phyloP scores from a whole-genome alignment of 1,140 invertebrate genomes.

The Lordiphosa collinella region DNA sequence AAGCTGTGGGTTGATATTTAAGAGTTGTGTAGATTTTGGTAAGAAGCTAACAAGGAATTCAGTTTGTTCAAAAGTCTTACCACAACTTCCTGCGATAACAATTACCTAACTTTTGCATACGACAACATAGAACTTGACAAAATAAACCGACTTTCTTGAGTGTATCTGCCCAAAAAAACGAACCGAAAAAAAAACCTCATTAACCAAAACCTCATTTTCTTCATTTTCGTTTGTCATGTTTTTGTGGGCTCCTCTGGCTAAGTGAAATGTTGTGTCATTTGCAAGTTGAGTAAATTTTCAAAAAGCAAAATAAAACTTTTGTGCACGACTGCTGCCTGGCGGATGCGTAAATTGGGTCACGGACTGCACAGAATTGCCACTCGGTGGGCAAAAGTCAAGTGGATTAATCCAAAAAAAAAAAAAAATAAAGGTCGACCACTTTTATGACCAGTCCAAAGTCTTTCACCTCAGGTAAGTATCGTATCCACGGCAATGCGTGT shows the following conservation, averaged over 20 bases:
- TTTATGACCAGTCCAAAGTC: constrained; percentile 1
- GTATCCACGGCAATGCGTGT: constrained; percentile 6
- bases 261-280: constrained; percentile 55
- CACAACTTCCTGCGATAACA: too few relatives aligned
- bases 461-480: background rate
- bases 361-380: constrained; percentile 25
- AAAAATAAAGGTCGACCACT: constrained; percentile 11
- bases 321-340: constrained; percentile 9
- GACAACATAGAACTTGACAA: too few relatives aligned
- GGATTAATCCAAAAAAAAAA: constrained; percentile 1
- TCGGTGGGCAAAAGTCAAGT: background rate
- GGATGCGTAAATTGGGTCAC: constrained; percentile 43
- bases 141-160: too few relatives aligned
- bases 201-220: constrained; percentile 28
- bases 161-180: too few relatives aligned
- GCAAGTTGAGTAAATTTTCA: constrained; percentile 37
- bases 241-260: constrained; percentile 16
- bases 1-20: too few relatives aligned
- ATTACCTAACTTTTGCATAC: too few relatives aligned
- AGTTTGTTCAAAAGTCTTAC: too few relatives aligned
- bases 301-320: background rate
- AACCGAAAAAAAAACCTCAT: constrained; percentile 22
- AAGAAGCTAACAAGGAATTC: too few relatives aligned
- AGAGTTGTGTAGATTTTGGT: too few relatives aligned
- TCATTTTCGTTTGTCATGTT: constrained; percentile 33